Conservation (phyloP, 1,140 invertebrate genomes). For the Drosophila ironensis region DNA sequence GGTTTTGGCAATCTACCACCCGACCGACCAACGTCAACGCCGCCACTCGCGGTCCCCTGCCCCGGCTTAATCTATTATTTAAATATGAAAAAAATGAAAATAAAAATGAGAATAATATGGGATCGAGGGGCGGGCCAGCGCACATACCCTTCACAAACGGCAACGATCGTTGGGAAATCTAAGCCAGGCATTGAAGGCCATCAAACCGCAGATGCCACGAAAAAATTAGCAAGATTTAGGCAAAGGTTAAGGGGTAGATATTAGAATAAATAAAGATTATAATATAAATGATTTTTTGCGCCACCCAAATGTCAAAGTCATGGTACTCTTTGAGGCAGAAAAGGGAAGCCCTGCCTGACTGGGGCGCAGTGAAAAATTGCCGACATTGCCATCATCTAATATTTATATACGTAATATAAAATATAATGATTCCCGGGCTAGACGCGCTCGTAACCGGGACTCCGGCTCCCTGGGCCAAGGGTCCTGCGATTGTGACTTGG, state of each 20-base stretch:
- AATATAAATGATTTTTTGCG: background rate
- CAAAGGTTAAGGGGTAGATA: too few species aligned
- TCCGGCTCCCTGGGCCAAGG: slow-evolving; percentile 19
- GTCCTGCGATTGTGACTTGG: slow-evolving; percentile 24
- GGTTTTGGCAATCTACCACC: slow-evolving; percentile 61
- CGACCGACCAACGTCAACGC: slow-evolving; percentile 36
- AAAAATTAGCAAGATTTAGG: too few species aligned
- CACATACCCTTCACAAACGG: slow-evolving; percentile 40
- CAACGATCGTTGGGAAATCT: background rate
- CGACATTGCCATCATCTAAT: slow-evolving; percentile 53
- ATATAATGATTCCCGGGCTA: slow-evolving; percentile 51
- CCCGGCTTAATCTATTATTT: slow-evolving; percentile 75
- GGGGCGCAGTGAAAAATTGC: slow-evolving; percentile 50
- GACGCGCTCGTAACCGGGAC: slow-evolving; percentile 8
- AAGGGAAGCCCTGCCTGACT: slow-evolving; percentile 6
- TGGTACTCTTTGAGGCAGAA: background rate
- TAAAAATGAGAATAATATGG: slow-evolving; percentile 59
- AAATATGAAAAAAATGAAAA: slow-evolving; percentile 76
- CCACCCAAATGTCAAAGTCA: background rate
- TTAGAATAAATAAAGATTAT: background rate
- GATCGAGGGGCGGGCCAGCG: slow-evolving; percentile 25
- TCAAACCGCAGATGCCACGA: too few species aligned
- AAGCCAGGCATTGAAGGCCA: too few species aligned
- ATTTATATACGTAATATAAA: slow-evolving; percentile 63
- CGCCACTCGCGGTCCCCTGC: slow-evolving; percentile 23